These are phyloP conservation scores for Alauda arvensis DNA, from an alignment of 2,797 vertebrate genomes.

Conservation along the genomic window DNA sequence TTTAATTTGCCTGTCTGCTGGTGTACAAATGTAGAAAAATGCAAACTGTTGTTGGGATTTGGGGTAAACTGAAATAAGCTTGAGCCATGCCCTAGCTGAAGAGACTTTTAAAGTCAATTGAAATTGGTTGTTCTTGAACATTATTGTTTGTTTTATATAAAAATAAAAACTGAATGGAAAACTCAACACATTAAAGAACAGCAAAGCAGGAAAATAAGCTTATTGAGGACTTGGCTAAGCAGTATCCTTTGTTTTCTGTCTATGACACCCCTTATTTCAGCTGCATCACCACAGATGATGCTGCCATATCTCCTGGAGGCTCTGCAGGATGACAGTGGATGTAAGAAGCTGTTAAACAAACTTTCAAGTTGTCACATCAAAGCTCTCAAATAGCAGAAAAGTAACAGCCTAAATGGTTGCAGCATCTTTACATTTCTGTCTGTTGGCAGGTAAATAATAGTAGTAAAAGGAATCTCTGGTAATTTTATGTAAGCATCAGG, in stretches of 20 bases:
- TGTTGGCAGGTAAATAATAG: not conserved
- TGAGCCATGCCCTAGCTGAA: not conserved
- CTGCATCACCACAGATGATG: not conserved
- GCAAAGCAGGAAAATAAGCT: not conserved
- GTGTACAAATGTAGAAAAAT: not conserved
- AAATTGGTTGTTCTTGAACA: not conserved
- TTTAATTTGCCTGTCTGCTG: conserved; percentile 23
- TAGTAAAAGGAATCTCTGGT: not conserved
- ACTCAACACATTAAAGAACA: not conserved
- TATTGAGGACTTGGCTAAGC: not conserved
- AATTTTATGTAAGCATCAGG: not conserved
- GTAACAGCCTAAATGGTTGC: not conserved
- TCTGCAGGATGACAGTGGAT: not conserved
- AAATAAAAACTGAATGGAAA: not conserved
- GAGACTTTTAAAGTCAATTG: not conserved
- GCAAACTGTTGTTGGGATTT: not conserved
- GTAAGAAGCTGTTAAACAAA: not conserved
- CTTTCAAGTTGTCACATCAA: not conserved
- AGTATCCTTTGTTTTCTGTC: not conserved
- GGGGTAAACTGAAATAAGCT: not conserved
- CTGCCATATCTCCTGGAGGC: not conserved
- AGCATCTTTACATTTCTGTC: not conserved
- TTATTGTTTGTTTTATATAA: not conserved
- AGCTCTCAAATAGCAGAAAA: not conserved
- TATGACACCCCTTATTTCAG: not conserved